phyloP scores from a whole-genome alignment of 53 echinoderm and acorn worm species.

The Apostichopus leukothele region DNA sequence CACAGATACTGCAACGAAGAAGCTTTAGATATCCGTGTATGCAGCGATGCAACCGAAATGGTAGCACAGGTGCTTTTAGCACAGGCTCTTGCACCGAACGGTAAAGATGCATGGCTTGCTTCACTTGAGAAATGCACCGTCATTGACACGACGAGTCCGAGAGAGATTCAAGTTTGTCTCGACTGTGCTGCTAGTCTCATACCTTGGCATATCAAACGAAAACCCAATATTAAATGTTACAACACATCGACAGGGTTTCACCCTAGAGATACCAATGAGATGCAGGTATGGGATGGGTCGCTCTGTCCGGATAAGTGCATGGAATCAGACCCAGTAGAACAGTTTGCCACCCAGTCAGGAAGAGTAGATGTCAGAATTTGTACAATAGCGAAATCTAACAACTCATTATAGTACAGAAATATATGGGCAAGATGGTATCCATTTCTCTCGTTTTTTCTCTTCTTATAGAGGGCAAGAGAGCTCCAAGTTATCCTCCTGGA shows the following conservation, averaged over 20 bases:
- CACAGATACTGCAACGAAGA: neutral
- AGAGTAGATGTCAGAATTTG: slow-evolving; percentile 14
- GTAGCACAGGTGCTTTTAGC: neutral
- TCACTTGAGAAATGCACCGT: neutral
- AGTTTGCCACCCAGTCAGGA: neutral
- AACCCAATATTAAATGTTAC: neutral
- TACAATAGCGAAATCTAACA: neutral
- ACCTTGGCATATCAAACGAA: neutral
- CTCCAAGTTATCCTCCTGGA: no score
- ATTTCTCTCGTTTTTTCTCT: no score
- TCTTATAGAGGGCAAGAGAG: no score
- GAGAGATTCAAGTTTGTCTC: neutral
- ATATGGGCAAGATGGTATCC: no score
- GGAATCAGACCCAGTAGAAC: neutral
- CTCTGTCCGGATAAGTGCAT: slow-evolving; percentile 25
- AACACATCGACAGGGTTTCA: neutral
- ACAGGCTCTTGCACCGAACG: neutral
- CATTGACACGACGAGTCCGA: neutral
- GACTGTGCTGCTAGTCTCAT: neutral
- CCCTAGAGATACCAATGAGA: neutral
- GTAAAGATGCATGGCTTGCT: neutral
- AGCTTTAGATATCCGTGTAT: neutral
- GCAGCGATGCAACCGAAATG: neutral
- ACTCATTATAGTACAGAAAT: no score
- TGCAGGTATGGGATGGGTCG: slow-evolving; percentile 18